These are phyloP conservation scores for Charina bottae DNA, from an alignment of 2,113 vertebrate species.

Conservation along the genomic window DNA sequence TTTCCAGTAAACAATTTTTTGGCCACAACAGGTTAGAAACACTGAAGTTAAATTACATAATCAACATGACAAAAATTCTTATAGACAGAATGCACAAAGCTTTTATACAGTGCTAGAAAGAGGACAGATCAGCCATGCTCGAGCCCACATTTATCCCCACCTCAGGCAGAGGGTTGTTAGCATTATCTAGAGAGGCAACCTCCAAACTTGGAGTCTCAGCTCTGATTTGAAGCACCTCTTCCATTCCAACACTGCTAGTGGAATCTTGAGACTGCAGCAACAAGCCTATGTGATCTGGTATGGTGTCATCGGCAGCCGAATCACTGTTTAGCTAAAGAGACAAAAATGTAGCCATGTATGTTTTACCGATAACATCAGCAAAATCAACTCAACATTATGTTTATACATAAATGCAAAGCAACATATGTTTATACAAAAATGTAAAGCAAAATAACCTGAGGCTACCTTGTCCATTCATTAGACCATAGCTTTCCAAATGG, in stretches of 20 bases:
- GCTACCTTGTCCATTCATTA: not conserved
- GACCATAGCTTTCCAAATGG: too few species aligned
- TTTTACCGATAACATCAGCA: not conserved
- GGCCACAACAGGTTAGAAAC: slow-evolving; percentile 81
- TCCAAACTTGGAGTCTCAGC: slow-evolving; percentile 90
- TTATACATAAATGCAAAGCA: not conserved
- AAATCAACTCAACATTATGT: not conserved
- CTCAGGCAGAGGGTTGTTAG: slow-evolving; percentile 99
- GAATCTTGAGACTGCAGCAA: slow-evolving; percentile 91
- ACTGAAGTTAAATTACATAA: slow-evolving; percentile 73
- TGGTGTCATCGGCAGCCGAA: slow-evolving; percentile 82
- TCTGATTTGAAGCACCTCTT: slow-evolving; percentile 84
- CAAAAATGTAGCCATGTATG: slow-evolving; percentile 6
- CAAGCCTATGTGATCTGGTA: slow-evolving; percentile 87
- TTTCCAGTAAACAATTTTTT: slow-evolving; percentile 28
- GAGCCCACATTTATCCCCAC: slow-evolving; percentile 91
- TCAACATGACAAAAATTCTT: slow-evolving; percentile 67
- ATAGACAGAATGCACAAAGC: slow-evolving; percentile 65
- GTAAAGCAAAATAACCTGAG: not conserved
- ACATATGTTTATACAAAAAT: not conserved
- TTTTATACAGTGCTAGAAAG: slow-evolving; percentile 76
- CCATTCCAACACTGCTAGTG: slow-evolving; percentile 83
- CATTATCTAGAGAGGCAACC: slow-evolving; percentile 89
- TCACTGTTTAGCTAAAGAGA: slow-evolving; percentile 86
- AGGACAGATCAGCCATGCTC: slow-evolving; percentile 86